Evolutionary conservation across 1,140 invertebrate genomes (phyloP).

Genomic region (Apis dorsata): DNA sequence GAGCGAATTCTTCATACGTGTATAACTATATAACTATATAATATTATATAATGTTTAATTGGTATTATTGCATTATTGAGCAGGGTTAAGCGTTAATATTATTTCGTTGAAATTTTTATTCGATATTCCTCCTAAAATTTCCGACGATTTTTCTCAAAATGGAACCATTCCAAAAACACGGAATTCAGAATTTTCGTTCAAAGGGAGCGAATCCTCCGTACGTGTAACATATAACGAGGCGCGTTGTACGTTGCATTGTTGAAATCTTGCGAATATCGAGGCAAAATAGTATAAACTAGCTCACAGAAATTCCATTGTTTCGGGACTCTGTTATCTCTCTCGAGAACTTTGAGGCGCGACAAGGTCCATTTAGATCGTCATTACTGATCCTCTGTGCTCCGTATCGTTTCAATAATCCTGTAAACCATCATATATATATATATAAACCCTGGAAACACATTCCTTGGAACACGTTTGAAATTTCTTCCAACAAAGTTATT

Average conservation of each 20-base stretch:
- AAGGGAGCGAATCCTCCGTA: too few relatives aligned
- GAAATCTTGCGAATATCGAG: slow-evolving; percentile 13
- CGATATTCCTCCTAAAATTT: too few relatives aligned
- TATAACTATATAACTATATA: too few relatives aligned
- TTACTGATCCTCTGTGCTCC: not conserved
- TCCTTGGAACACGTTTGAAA: not conserved
- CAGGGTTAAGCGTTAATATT: too few relatives aligned
- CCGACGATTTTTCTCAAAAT: too few relatives aligned
- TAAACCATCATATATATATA: not conserved
- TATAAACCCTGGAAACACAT: too few relatives aligned
- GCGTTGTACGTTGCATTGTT: not conserved
- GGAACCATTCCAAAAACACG: too few relatives aligned
- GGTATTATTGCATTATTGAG: too few relatives aligned
- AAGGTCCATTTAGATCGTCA: slow-evolving; percentile 11
- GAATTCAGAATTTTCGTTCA: too few relatives aligned
- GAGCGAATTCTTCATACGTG: too few relatives aligned
- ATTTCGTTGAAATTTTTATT: too few relatives aligned
- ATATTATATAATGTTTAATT: too few relatives aligned
- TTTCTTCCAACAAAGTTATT: not conserved
- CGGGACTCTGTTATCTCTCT: slow-evolving; percentile 54
- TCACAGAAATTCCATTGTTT: slow-evolving; percentile 60
- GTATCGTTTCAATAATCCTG: not conserved
- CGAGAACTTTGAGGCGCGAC: not conserved
- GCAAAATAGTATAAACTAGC: slow-evolving; percentile 46
- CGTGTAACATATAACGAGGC: not conserved